phyloP scores from a whole-genome alignment of 2,113 vertebrate species.

The Spea bombifrons region DNA sequence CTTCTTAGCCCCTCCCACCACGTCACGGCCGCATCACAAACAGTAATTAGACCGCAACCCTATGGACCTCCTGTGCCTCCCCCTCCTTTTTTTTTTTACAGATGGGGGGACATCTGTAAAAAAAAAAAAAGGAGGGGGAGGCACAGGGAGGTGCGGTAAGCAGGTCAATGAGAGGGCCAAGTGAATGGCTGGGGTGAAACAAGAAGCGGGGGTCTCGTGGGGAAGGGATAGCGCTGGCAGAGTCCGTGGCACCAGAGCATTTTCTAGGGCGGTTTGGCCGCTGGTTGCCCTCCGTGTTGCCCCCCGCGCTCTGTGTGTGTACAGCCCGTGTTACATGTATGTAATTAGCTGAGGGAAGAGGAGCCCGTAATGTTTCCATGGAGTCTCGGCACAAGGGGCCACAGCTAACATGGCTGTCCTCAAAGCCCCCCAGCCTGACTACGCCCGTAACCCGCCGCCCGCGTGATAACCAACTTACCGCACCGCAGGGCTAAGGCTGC shows the following conservation, averaged over 20 bases:
- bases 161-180: too few species aligned
- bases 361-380: too few species aligned
- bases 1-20: not conserved
- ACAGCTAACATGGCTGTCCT: too few species aligned
- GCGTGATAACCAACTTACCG: not conserved
- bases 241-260: too few species aligned
- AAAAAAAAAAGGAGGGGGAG: not conserved
- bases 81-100: not conserved
- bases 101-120: not conserved
- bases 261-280: too few species aligned
- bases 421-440: not conserved
- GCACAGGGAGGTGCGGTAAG: not conserved
- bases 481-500: slow-evolving; percentile 7
- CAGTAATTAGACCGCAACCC: not conserved
- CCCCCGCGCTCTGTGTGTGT: not conserved
- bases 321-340: not conserved
- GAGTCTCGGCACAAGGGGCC: too few species aligned
- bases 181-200: too few species aligned
- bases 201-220: too few species aligned
- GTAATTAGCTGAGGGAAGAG: not conserved
- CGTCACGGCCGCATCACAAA: not conserved
- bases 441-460: not conserved
- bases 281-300: not conserved
- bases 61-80: not conserved
- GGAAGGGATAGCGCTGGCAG: too few species aligned